Base-by-base conservation (phyloP, 2,113 vertebrate genomes). In the Chroicocephalus ridibundus region DNA sequence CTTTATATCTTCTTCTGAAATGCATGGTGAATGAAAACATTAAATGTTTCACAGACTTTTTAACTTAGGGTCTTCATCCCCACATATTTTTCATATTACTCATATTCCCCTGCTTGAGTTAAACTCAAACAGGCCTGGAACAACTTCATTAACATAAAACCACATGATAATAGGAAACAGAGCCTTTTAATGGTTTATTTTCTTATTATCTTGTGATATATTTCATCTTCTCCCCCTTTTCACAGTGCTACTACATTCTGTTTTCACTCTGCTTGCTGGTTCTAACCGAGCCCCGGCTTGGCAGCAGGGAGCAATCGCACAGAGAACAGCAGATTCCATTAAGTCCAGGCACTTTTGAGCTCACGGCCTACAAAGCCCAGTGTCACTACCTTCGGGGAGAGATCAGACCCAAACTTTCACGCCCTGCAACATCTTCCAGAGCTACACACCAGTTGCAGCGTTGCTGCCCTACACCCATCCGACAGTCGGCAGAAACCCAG, bases 81-180 rank as follows among this genome's bases (percentile, higher is more conserved):
- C 93, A 97, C 97, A 98, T 97, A 97, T 97, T 97, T 97, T 98
- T 98, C 97, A 91, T 90, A 98, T 98, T 98, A 98, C 96, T 96
- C 96, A 97, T 97, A 97, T 97, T 97, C 97, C 94, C 97, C 96
- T 97, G 97, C 96, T 97, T 97, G 97, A 97, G 93, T 97, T 97
- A 97, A 98, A 97, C 96, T 96, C 97, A 96, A 96, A 96, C 96
- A 95, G 96, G 91, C 96, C 97, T 97, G 97, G 97, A 98, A 97
- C 97, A 97, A 97, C 97, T 97, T 98, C 97, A 97, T 98, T 98
- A 98, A 97, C 97, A 98, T 97, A 97, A 98, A 98, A 98, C 97
- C 97, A 98, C 97, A 97, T 97, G 97, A 97, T 98, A 98, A 98
- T 97, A 91, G 94, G 94, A 98, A 98, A 96, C 97, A 98, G 97